Base-by-base conservation (phyloP, 2,888 invertebrate genomes). In the Scotopteryx bipunctaria region DNA sequence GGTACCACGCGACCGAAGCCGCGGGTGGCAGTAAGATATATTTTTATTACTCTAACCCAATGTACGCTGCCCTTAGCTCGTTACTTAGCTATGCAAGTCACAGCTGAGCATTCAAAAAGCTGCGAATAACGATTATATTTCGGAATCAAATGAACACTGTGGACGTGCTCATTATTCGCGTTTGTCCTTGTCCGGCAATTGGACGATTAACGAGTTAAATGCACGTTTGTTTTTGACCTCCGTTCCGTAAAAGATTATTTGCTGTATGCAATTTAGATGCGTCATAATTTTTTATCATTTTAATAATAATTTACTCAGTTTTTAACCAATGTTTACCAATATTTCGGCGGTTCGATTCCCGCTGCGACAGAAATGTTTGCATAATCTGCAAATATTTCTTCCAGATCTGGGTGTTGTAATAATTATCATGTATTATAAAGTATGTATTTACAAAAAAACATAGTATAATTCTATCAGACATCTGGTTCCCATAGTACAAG, bases 91-190 rank as follows among this genome's bases (percentile, higher is more conserved):
- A 65, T 65, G 53, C 65, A 37, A 40, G 42, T 48, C 48, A 40
- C 61, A 57, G 51, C 48, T 52, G 55, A 66, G 68, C 66, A 66
- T 71, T 75, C 73, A 76, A 76, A 80, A 78, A 78, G 63, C 65
- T 72, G 67, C 70, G 73, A 71, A 69, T 68, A 72, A 64, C 78
- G 76, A 78, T 83, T 81, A 80, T 78, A 79, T 79, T 81, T 78
- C 63, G 36, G 69, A 73, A 75, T 78, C 76, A 73, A 78, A 78
- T 78, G 72, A 71, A 65, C 57, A 40, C 48, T 40, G 48, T 40
- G 23, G 41, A 45, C 52, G 52, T 52, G 52, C 42, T 52, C 52
- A 52, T 52, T 52, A 52, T 35, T 23, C 46, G 8, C 46, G 41
- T 41, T 45, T 47, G 47, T 43, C 15, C 16, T 14, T 42, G 27